Base-by-base conservation (phyloP, 2,888 invertebrate species). In the Neoaliturus tenellus region DNA sequence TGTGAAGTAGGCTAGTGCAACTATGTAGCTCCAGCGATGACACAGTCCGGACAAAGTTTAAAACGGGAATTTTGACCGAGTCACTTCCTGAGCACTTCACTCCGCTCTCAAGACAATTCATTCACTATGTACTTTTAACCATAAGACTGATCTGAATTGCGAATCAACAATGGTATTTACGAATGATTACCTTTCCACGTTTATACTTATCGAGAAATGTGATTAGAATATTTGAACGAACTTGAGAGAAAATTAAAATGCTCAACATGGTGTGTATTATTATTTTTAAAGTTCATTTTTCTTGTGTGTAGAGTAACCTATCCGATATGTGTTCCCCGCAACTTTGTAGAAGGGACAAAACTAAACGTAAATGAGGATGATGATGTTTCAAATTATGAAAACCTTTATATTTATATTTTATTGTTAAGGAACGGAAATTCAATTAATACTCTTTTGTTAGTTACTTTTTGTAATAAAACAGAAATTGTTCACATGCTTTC, bases 1-100 rank as follows among this genome's bases (percentile, higher is more conserved):
- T 62, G 62, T 62, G 31, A 62, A 62, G 62, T 62, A 62, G 62
- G 14, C 12, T 62, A 62, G 62, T 14, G 14, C 17, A 62, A 28
- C 17, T 28, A 62, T 62, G 62, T 62, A 31, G 62, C 2, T n/a
- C 28, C 31, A 62, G 62, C 4, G 17, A 28, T 28, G 62, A 62
- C 31, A 17, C 28, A 62, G 28, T 62, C 4, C 62, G 14, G 28
- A 28, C 2, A 62, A 62, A n/a, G 12, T 10, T 55, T 28, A 31
- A 2, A 62, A 25, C 2, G 31, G 8, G 17, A 3, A 62, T 14
- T 55, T 55, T 1, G 23, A 55, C 5, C 23, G 6, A 62, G 31
- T 28, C 8, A 62, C 12, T 62, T 62, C 62, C 62, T 62, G 51
- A 51, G 51, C 23, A 51, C 5, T 51, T 14, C 23, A 55, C 55